Percentiles rank a stretch among this genome's conserved stretches.
Conservation (phyloP, 2,888 invertebrate genomes). For the Andrena hattorfiana region DNA sequence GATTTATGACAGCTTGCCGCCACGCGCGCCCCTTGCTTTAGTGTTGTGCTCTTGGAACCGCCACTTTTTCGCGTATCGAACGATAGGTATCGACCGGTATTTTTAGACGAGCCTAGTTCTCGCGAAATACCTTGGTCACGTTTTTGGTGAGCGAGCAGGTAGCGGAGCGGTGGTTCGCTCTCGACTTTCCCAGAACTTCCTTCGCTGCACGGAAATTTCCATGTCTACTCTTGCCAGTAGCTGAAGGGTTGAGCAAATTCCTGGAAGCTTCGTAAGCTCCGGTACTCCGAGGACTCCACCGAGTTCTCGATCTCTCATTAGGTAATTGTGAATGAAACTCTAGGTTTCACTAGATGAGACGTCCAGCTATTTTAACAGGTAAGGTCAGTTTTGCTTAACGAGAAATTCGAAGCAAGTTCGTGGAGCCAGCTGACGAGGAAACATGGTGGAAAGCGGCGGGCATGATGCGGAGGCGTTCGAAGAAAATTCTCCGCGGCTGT, state of each 20-base stretch:
- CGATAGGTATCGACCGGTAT: slow-evolving; percentile 25
- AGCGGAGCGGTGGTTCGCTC: too few relatives aligned
- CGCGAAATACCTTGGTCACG: not conserved
- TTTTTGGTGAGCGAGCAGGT: not conserved
- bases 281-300: too few relatives aligned
- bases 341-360: too few relatives aligned
- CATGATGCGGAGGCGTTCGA: not conserved
- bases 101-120: slow-evolving; percentile 36
- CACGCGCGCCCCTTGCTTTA: not conserved
- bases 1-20: slow-evolving; percentile 55
- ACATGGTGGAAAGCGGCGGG: slow-evolving; percentile 7
- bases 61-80: slow-evolving; percentile 33
- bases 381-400: not conserved
- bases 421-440: slow-evolving; percentile 4
- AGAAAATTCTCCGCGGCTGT: slow-evolving; percentile 23
- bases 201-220: too few relatives aligned
- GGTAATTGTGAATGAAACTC: too few relatives aligned
- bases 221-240: too few relatives aligned
- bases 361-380: not conserved
- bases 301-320: too few relatives aligned
- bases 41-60: slow-evolving; percentile 18
- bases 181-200: too few relatives aligned
- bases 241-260: too few relatives aligned
- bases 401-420: not conserved
- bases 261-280: too few relatives aligned